These are phyloP conservation scores for Drosophila nebulosa DNA, from an alignment of 1,140 invertebrate genomes.

Conservation along the genomic window DNA sequence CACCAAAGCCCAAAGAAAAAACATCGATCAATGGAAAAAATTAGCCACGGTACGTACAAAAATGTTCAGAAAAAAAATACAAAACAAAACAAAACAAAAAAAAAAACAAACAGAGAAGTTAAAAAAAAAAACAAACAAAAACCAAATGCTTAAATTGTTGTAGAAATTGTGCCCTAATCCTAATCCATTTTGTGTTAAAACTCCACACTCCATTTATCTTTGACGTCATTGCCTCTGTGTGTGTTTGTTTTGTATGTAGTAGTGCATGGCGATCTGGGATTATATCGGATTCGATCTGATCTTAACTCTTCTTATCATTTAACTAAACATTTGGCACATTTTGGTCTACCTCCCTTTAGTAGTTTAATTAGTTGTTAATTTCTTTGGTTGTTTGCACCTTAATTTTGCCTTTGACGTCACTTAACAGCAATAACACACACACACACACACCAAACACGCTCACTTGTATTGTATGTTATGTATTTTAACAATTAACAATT, in stretches of 20 bases:
- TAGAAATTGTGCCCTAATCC: neutral
- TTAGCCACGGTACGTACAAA: slow-evolving; percentile 94
- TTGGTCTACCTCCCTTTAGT: neutral
- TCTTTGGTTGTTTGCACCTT: neutral
- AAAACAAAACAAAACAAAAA: slow-evolving; percentile 26
- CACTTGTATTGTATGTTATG: neutral
- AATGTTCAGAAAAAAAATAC: slow-evolving; percentile 66
- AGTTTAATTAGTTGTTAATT: neutral
- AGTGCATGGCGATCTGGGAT: too few relatives aligned
- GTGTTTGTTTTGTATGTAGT: neutral
- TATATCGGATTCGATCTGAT: neutral
- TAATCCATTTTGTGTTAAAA: neutral
- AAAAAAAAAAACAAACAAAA: neutral
- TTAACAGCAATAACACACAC: neutral
- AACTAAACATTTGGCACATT: neutral
- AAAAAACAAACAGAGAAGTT: neutral
- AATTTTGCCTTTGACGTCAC: neutral
- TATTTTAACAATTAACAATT: neutral
- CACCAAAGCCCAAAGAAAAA: slow-evolving; percentile 98
- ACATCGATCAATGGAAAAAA: slow-evolving; percentile 98
- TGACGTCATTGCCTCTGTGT: neutral
- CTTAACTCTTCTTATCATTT: neutral
- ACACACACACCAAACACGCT: neutral
- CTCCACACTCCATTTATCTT: neutral
- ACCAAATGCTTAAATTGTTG: neutral